Conservation (phyloP, 1,140 invertebrate species). For the Anagrus nilaparvatae region DNA sequence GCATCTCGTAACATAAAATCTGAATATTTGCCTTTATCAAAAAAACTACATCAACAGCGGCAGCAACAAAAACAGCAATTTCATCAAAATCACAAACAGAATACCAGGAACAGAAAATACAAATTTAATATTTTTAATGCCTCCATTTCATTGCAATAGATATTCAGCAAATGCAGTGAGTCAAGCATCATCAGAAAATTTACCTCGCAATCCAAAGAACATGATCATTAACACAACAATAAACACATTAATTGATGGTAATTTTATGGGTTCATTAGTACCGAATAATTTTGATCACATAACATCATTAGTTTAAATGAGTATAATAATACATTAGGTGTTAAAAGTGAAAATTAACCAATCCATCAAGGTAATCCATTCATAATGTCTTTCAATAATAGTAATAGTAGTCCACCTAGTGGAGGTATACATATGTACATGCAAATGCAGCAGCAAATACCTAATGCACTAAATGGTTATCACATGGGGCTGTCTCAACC, state of each 20-base stretch:
- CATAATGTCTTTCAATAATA: conserved; percentile 42
- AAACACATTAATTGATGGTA: no score
- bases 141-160: conserved; percentile 19
- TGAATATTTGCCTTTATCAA: conserved; percentile 33
- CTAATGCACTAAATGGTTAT: conserved; percentile 38
- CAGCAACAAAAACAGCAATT: conserved; percentile 21
- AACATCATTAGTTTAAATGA: conserved; percentile 89
- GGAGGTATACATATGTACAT: conserved; percentile 44
- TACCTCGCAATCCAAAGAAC: conserved; percentile 71
- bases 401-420: no score
- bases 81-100: conserved; percentile 22
- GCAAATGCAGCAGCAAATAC: no score
- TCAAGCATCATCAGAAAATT: conserved; percentile 51
- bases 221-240: conserved; percentile 48
- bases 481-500: no score
- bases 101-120: conserved; percentile 18
- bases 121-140: conserved; percentile 24
- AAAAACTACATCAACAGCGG: conserved; percentile 30
- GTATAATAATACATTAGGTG: conserved; percentile 46
- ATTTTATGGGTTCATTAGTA: conserved; percentile 46
- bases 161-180: conserved; percentile 28
- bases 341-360: conserved; percentile 35
- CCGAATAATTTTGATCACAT: conserved; percentile 77
- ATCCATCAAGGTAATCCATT: conserved; percentile 36
- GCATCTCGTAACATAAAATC: conserved; percentile 36